These are phyloP conservation scores for Setipinna tenuifilis DNA, from an alignment of 2,797 vertebrate species.

Conservation along the genomic window DNA sequence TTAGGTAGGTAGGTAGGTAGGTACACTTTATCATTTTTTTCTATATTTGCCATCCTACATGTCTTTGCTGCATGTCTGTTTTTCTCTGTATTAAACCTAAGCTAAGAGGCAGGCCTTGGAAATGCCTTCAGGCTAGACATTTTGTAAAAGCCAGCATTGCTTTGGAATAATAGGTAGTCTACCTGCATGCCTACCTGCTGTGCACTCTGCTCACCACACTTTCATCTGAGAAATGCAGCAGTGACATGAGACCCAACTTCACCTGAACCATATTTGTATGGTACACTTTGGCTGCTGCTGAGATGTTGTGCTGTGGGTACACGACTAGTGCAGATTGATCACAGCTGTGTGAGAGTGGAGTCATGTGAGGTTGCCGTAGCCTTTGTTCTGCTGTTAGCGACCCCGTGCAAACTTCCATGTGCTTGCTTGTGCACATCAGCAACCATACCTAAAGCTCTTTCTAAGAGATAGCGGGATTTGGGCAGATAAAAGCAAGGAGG, in stretches of 20 bases:
- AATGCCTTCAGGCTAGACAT: background rate
- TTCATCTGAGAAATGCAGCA: background rate
- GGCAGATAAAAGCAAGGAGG: slow-evolving; percentile 36
- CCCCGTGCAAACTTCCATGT: slow-evolving; percentile 15
- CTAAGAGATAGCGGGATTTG: background rate
- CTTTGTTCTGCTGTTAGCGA: background rate
- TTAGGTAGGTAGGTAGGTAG: too few relatives aligned
- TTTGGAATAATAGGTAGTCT: background rate
- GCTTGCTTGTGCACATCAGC: background rate
- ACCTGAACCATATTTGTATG: background rate
- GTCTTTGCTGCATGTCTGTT: background rate
- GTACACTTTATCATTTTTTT: too few relatives aligned
- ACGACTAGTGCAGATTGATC: background rate
- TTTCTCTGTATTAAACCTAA: background rate
- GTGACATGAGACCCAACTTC: background rate
- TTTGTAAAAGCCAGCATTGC: background rate
- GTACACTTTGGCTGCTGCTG: background rate
- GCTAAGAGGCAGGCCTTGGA: background rate
- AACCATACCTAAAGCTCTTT: background rate
- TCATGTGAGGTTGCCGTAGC: background rate
- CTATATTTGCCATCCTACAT: too few relatives aligned
- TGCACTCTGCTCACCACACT: background rate
- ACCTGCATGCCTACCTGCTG: background rate
- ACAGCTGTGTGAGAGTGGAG: background rate
- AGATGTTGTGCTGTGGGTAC: background rate